Conservation (phyloP, 2,797 vertebrate species). For the Simalia tracyae region DNA sequence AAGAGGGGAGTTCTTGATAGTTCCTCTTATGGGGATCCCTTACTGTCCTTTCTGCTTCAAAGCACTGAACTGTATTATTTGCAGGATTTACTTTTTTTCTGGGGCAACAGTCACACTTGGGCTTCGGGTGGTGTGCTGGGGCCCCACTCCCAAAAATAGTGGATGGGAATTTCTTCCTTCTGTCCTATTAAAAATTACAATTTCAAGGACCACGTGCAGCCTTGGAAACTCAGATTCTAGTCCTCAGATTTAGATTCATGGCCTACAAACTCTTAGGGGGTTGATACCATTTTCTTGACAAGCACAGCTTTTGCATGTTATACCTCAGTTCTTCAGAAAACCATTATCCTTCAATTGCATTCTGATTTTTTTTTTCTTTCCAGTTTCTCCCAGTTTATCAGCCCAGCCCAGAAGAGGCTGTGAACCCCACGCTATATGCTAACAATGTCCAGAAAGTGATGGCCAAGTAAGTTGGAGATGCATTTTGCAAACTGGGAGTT, state of each 20-base stretch:
- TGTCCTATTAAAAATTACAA: background rate
- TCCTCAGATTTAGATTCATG: background rate
- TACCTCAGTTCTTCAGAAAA: background rate
- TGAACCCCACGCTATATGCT: slow-evolving; percentile 82
- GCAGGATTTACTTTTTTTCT: background rate
- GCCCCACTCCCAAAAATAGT: background rate
- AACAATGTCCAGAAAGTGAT: slow-evolving; percentile 88
- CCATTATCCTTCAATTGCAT: no score
- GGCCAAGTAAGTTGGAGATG: slow-evolving; percentile 79
- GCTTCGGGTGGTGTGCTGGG: background rate
- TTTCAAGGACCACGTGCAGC: background rate
- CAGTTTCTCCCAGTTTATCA: slow-evolving; percentile 89
- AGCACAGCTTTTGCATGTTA: background rate
- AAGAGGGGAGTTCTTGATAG: background rate
- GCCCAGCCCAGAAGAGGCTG: slow-evolving; percentile 80
- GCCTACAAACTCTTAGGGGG: background rate
- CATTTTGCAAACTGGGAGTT: background rate
- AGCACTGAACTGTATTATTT: background rate
- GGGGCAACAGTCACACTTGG: background rate
- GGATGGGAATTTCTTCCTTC: background rate
- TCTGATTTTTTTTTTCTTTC: slow-evolving; percentile 24
- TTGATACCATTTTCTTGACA: background rate
- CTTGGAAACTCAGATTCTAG: background rate
- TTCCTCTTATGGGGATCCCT: background rate
- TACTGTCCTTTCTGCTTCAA: background rate